phyloP scores from a whole-genome alignment of 2,113 vertebrate genomes.

The Vulpes vulpes region DNA sequence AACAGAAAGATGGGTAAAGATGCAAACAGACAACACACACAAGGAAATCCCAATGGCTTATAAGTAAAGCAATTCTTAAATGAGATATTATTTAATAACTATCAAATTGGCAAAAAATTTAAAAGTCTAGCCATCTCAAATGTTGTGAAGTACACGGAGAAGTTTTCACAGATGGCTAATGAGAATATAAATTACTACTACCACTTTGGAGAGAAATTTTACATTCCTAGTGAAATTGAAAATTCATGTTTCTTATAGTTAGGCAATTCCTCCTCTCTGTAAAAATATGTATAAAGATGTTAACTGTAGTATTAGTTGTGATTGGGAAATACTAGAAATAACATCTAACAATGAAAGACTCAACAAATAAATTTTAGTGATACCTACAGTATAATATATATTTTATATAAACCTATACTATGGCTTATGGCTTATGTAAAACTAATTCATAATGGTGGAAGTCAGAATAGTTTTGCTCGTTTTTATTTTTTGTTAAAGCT shows the following conservation, averaged over 20 bases:
- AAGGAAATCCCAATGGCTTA: neutral
- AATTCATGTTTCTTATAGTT: conserved; percentile 8
- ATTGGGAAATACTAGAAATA: conserved; percentile 4
- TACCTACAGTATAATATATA: neutral
- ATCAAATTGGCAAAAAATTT: neutral
- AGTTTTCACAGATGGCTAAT: neutral
- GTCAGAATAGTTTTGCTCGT: conserved; percentile 35
- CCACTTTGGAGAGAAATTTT: neutral
- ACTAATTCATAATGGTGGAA: neutral
- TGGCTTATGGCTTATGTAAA: neutral
- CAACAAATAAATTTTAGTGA: conserved; percentile 43
- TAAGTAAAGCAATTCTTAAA: neutral
- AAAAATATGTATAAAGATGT: conserved; percentile 18
- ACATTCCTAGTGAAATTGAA: conserved; percentile 1
- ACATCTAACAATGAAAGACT: neutral
- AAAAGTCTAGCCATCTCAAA: neutral
- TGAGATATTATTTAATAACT: neutral
- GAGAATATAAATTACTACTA: neutral
- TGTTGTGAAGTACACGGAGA: neutral
- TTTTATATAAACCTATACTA: neutral
- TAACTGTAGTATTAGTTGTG: neutral
- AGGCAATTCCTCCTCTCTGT: neutral
- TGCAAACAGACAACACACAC: neutral
- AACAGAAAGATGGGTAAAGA: neutral
- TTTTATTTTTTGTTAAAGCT: conserved; percentile 27